phyloP scores from a whole-genome alignment of 2,113 vertebrate species.

The Spermophilus dauricus region DNA sequence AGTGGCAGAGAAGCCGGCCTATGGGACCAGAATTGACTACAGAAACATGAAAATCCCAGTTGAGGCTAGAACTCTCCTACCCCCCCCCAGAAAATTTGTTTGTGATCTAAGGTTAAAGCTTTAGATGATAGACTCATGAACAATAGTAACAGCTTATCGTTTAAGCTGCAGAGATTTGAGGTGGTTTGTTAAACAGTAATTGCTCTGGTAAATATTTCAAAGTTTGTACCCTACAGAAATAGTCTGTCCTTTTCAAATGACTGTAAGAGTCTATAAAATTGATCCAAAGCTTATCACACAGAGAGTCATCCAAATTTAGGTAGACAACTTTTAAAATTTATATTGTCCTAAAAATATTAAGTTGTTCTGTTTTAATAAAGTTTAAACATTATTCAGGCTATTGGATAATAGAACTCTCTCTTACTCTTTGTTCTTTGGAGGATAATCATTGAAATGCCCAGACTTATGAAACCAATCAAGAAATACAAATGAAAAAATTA shows the following conservation, averaged over 20 bases:
- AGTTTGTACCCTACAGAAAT: neutral
- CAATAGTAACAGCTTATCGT: neutral
- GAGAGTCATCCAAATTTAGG: slow-evolving; percentile 2
- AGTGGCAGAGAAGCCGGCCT: neutral
- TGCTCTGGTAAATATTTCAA: slow-evolving; percentile 33
- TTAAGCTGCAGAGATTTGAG: neutral
- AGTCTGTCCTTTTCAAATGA: neutral
- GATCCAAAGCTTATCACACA: neutral
- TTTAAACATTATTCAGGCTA: neutral
- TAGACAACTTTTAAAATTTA: neutral
- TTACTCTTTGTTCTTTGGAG: slow-evolving; percentile 7
- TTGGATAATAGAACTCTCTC: neutral
- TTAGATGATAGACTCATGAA: neutral
- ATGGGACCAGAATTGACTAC: neutral
- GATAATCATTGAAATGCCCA: neutral
- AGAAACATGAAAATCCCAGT: neutral
- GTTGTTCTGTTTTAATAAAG: slow-evolving; percentile 4
- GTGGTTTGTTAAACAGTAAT: neutral
- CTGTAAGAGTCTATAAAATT: neutral
- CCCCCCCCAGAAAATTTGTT: too few relatives aligned
- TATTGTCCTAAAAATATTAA: neutral
- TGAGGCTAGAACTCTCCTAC: neutral
- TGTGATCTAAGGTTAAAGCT: too few relatives aligned
- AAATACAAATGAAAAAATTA: slow-evolving; percentile 1
- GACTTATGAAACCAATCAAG: neutral